Evolutionary conservation across 2,113 vertebrate species (phyloP).

Genomic region (Halichoerus grypus): DNA sequence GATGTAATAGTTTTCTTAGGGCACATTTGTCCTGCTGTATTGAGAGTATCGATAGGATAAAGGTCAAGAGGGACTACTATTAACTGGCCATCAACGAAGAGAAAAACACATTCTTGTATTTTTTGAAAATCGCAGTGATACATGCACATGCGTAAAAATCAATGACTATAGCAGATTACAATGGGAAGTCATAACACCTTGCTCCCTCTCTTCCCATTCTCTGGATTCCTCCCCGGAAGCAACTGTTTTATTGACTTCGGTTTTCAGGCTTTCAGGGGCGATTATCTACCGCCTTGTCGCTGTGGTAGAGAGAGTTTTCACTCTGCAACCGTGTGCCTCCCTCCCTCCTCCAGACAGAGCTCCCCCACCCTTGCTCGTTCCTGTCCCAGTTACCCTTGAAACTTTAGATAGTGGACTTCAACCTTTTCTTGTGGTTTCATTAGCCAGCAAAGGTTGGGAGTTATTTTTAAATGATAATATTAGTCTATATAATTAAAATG

Average conservation of each 20-base stretch:
- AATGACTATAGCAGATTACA: no score
- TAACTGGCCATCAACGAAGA: neutral
- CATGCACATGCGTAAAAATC: neutral
- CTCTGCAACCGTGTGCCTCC: neutral
- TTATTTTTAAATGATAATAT: neutral
- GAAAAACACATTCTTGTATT: neutral
- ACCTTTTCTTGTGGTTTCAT: neutral
- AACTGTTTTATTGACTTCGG: neutral
- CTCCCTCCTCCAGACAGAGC: neutral
- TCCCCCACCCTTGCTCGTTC: no score
- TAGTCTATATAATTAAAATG: neutral
- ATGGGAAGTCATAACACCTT: no score
- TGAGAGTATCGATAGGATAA: neutral
- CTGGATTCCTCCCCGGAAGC: neutral
- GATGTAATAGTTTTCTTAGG: neutral
- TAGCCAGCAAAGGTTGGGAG: neutral
- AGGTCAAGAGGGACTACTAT: neutral
- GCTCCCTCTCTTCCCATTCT: accelerated
- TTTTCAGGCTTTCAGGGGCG: neutral
- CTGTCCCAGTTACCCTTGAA: neutral
- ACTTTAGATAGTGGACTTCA: neutral
- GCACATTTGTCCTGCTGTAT: neutral
- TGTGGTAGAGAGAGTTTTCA: neutral
- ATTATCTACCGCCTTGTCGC: neutral
- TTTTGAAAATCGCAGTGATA: neutral